Base-by-base conservation (phyloP, 2,113 vertebrate species). In the Psilopogon haemacephalus region DNA sequence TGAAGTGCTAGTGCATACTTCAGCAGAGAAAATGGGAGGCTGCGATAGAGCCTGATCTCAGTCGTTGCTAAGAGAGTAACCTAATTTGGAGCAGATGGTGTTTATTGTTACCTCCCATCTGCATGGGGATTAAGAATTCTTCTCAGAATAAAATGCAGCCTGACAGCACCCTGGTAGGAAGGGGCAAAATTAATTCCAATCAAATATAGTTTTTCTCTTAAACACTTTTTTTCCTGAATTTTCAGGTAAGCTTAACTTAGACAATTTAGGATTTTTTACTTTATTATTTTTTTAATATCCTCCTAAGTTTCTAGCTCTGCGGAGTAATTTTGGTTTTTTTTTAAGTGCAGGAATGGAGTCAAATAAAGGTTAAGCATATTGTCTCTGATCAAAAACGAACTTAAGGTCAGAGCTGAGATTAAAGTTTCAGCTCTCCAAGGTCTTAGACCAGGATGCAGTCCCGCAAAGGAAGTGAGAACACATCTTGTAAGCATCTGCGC, bases 91-190 rank as follows among this genome's bases (percentile, higher is more conserved):
- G 87, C 96, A 96, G 95, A 95, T 96, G 95, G 95, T 96, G 92
- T 96, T 97, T 97, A 95, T 96, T 97, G 92, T 95, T 95, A 93
- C 92, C 91, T 93, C 81, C 95, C 95, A 96, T 96, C 96, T 95
- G 91, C 89, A 94, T 76, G 55, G 96, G 83, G 90, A 96, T 91
- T 91, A 94, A 95, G 95, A 96, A 92, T 71, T 93, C 82, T 95
- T 84, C 90, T 90, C 70, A 88, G 83, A 95, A 93, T 86, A 79
- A 90, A 95, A 90, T 82, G 63, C 59, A 88, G 80, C 37, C 63
- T 89, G 82, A 88, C 93, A 90, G 87, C 32, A 30, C 79, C 71
- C 85, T 93, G 37, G 60, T 79, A 86, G 73, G 44, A 93, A 87
- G 30, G 79, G 55, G 48, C 50, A 82, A 95, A 95, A 89, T 82